Evolutionary conservation across 2,113 vertebrate genomes (phyloP), one percentile per base, ranked within the genome.

Genomic region (Eulemur rufifrons): DNA sequence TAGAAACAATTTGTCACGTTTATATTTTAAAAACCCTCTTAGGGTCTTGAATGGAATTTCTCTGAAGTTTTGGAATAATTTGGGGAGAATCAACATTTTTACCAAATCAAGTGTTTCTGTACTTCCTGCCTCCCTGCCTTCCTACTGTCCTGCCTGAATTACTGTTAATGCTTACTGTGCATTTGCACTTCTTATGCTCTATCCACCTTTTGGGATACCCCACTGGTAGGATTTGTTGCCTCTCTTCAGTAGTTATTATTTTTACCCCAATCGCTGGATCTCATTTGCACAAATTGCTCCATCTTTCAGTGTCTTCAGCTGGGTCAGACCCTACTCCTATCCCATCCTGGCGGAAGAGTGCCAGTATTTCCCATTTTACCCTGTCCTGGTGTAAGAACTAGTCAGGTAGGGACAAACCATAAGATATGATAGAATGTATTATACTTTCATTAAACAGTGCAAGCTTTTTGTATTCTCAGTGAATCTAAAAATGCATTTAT

Each of bases 401-500:
- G 21, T 56, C 37, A 63, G 9, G 2, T 17, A 68, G 29, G 27
- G 68, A 85, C 29, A 88, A 94, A 68, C 27, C 80, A 27, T 23
- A 34, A 32, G 50, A n/a, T 21, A 9, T 59, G 34, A 61, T 25
- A 66, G 39, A 92, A 56, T 29, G 17, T 18, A 54, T 54, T 54
- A 10, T 6, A 59, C 54, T 89, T 91, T 92, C 56, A 80, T 74
- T 77, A 93, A 95, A 77, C 45, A 80, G n/a, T 34, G 21, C 14
- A 76, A 82, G 42, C n/a, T 73, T 88, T 85, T 29, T 63, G 47
- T 85, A 68, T 34, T 80, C 39, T 56, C 64, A 90, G 52, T 87
- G 83, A 88, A 83, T 77, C 74, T 59, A 61, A 89, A 96, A 91
- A 77, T 83, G 39, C 66, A 91, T 69, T 89, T 71, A 76, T 20